A percentile compares a stretch with the other conserved stretches of the same genome.
These are phyloP conservation scores for Fragum whitleyi DNA, from an alignment of 2,888 invertebrate genomes.

Conservation along the genomic window DNA sequence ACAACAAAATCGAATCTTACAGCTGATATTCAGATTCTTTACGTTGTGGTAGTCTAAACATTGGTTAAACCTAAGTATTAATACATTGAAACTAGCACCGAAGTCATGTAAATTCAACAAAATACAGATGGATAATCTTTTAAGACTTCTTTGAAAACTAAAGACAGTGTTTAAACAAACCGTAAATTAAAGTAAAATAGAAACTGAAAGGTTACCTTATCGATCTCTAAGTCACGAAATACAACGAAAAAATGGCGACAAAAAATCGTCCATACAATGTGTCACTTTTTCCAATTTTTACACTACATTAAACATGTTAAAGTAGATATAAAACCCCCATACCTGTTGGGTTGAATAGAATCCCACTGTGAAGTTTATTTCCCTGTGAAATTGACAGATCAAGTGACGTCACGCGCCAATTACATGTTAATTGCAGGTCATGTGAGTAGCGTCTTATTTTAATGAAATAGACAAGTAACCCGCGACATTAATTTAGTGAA, in stretches of 20 bases:
- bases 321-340: not conserved
- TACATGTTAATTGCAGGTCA: not conserved
- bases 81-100: too few species aligned
- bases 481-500: not conserved
- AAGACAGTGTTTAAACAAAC: too few species aligned
- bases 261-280: not conserved
- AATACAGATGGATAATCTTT: too few species aligned
- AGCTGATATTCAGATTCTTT: too few species aligned
- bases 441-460: not conserved
- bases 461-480: not conserved
- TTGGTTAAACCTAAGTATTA: too few species aligned
- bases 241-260: not conserved
- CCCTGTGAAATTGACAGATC: not conserved
- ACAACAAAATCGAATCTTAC: too few species aligned
- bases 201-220: too few species aligned
- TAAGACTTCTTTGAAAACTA: too few species aligned
- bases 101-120: too few species aligned
- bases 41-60: too few species aligned
- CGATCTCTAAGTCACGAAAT: too few species aligned
- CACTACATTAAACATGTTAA: not conserved
- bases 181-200: too few species aligned
- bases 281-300: slow-evolving; percentile 1
- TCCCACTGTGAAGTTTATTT: not conserved
- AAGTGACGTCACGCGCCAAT: not conserved
- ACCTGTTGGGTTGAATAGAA: not conserved